Conservation (phyloP, 2,797 vertebrate genomes). For the Hapalemur alaotrensis region DNA sequence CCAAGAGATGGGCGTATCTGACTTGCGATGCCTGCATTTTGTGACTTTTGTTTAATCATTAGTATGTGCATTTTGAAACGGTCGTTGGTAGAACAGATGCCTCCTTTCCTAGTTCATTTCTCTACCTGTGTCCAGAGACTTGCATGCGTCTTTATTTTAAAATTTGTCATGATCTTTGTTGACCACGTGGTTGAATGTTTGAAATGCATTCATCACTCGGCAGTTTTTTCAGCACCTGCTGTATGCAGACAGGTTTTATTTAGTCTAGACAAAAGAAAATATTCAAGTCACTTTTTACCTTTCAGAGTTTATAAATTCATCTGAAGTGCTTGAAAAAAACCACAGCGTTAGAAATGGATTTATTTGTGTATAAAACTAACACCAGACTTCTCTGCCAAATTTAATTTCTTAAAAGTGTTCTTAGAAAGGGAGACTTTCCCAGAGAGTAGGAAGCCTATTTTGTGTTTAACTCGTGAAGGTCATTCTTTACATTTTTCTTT, state of each 20-base stretch:
- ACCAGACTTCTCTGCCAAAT: slow-evolving; percentile 26
- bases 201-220: background rate
- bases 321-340: background rate
- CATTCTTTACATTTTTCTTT: background rate
- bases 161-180: background rate
- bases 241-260: background rate
- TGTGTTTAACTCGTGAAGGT: background rate
- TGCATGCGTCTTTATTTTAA: background rate
- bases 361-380: slow-evolving; percentile 29
- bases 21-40: background rate
- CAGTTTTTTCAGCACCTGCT: background rate
- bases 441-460: background rate
- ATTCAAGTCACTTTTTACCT: background rate
- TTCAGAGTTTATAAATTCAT: slow-evolving; percentile 22
- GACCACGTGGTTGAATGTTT: background rate
- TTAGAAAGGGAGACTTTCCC: slow-evolving; percentile 36
- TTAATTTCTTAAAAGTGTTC: slow-evolving; percentile 36
- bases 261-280: background rate
- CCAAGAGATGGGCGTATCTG: background rate
- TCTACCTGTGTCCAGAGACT: background rate
- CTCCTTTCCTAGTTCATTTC: background rate
- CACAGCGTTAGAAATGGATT: background rate
- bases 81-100: background rate
- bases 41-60: background rate
- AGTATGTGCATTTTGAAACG: background rate